phyloP scores from a whole-genome alignment of 2,113 vertebrate genomes.

The Rynchops niger region DNA sequence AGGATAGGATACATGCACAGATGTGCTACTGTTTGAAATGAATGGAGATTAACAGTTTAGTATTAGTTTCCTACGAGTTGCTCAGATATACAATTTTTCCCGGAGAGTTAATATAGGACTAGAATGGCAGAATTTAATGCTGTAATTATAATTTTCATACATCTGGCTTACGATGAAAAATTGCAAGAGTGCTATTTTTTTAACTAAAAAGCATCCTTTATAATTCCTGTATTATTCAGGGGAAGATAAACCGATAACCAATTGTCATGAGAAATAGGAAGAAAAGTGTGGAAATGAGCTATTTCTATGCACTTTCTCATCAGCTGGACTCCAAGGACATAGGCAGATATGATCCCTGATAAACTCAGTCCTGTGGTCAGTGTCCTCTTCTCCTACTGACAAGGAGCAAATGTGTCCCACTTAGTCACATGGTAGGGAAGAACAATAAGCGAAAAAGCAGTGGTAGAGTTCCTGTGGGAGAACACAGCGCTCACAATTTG shows the following conservation, averaged over 20 bases:
- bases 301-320: not conserved
- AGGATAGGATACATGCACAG: not conserved
- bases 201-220: not conserved
- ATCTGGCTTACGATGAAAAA: not conserved
- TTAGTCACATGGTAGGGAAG: not conserved
- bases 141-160: conserved; percentile 1
- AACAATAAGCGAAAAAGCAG: not conserved
- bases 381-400: not conserved
- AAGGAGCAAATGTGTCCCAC: not conserved
- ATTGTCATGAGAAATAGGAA: not conserved
- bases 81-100: not conserved
- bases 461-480: not conserved
- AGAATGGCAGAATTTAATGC: conserved; percentile 3
- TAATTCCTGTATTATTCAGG: not conserved
- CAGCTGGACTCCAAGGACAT: not conserved
- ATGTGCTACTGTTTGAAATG: not conserved
- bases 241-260: not conserved
- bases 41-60: not conserved
- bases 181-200: not conserved
- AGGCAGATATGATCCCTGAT: not conserved
- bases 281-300: not conserved
- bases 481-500: not conserved
- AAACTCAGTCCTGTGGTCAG: not conserved
- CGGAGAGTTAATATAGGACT: not conserved
- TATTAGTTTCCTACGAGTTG: not conserved